Evolutionary conservation across 2,888 invertebrate species (phyloP).

Genomic region (Machimus rusticus): DNA sequence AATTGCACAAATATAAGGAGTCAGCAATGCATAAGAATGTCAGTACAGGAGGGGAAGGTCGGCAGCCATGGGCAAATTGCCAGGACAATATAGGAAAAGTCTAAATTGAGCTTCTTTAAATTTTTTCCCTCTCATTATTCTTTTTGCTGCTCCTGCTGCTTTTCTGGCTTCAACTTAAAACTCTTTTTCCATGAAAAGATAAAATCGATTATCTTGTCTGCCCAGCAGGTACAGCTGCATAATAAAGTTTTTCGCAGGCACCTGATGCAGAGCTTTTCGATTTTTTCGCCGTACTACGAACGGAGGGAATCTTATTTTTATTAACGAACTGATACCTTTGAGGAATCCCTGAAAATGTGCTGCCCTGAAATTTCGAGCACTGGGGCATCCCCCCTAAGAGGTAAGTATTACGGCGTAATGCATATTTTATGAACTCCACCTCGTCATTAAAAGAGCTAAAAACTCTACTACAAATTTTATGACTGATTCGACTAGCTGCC

Average conservation of each 20-base stretch:
- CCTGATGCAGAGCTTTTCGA: constrained; percentile 5
- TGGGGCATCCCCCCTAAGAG: not conserved
- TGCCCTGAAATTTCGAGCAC: not conserved
- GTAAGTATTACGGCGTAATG: not conserved
- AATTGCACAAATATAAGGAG: constrained; percentile 24
- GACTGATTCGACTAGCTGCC: not conserved
- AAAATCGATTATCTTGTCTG: constrained; percentile 40
- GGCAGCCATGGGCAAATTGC: constrained; percentile 4
- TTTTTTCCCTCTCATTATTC: constrained; percentile 16
- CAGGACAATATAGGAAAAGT: constrained; percentile 7
- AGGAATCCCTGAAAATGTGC: not conserved
- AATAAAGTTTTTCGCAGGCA: constrained; percentile 27
- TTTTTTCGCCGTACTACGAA: not conserved
- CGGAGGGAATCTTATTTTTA: not conserved
- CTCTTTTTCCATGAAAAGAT: not conserved
- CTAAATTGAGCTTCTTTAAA: constrained; percentile 15
- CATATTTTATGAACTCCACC: not conserved
- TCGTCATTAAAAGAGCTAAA: not conserved
- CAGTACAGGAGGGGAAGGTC: not conserved
- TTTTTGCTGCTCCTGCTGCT: not conserved
- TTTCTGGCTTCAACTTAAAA: not conserved
- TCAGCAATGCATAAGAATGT: constrained; percentile 34
- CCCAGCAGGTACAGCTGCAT: constrained; percentile 28
- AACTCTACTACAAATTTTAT: not conserved
- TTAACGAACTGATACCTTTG: not conserved